Evolutionary conservation across 2,113 vertebrate species (phyloP).

Genomic region (Blennius ocellaris): DNA sequence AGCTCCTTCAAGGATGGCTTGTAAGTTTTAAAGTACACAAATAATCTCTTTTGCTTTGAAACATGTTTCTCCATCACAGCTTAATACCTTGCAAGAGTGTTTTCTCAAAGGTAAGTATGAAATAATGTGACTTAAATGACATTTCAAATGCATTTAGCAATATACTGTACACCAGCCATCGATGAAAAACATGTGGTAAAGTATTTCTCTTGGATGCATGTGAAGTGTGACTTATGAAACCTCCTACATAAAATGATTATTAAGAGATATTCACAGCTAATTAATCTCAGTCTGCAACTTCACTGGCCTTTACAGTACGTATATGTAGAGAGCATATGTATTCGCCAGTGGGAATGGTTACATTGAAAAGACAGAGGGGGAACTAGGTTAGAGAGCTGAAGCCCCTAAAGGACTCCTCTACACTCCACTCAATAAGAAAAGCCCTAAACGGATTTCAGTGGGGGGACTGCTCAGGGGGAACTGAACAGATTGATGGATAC

Average conservation of each 20-base stretch:
- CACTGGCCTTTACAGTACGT: constrained; percentile 71
- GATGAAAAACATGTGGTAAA: background rate
- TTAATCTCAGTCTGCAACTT: constrained; percentile 38
- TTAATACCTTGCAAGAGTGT: constrained; percentile 26
- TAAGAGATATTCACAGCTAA: constrained; percentile 44
- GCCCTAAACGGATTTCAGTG: constrained; percentile 86
- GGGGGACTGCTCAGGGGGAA: constrained; percentile 85
- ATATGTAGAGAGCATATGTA: constrained; percentile 70
- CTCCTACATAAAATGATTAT: constrained; percentile 33
- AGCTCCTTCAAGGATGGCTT: constrained; percentile 23
- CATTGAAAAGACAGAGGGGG: constrained; percentile 84
- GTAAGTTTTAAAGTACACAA: constrained; percentile 31
- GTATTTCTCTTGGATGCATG: background rate
- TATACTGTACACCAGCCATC: no score
- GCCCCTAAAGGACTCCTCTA: constrained; percentile 84
- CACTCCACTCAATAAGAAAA: constrained; percentile 85
- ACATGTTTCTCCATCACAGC: constrained; percentile 1
- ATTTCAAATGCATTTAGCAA: background rate
- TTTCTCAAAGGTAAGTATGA: background rate
- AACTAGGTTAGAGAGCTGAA: constrained; percentile 87
- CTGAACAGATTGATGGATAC: constrained; percentile 87
- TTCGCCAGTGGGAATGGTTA: constrained; percentile 67
- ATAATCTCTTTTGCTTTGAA: constrained; percentile 24
- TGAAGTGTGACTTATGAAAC: background rate
- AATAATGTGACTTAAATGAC: constrained; percentile 8